Evolutionary conservation across 2,888 invertebrate species (phyloP).

Genomic region (Trichacis sp.): DNA sequence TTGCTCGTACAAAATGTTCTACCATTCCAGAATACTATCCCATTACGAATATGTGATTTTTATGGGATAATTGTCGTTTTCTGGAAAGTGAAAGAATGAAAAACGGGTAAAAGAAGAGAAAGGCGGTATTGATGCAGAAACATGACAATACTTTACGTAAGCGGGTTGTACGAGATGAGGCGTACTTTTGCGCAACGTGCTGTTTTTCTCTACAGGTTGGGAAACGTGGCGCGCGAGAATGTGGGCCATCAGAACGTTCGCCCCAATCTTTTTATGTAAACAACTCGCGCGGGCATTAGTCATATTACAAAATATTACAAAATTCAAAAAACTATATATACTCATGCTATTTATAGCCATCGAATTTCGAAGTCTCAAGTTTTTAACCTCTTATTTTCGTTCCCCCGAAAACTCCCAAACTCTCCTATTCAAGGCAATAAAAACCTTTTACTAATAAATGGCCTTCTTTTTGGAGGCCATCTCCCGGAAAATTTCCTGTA

Average conservation of each 20-base stretch:
- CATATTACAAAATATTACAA: background rate
- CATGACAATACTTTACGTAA: constrained; percentile 12
- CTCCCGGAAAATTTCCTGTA: no score
- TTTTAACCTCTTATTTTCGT: no score
- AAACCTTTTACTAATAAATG: no score
- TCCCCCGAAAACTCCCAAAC: no score
- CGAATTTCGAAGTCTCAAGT: no score
- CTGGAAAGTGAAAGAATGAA: background rate
- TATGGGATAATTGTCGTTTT: no score
- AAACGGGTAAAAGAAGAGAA: constrained; percentile 1
- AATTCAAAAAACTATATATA: background rate
- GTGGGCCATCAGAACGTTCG: constrained; percentile 25
- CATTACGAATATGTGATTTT: no score
- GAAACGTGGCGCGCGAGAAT: constrained; percentile 22
- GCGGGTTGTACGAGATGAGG: constrained; percentile 1
- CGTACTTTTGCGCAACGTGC: constrained; percentile 7
- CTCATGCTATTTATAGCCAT: background rate
- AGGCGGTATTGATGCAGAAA: constrained; percentile 7
- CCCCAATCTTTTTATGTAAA: constrained; percentile 1
- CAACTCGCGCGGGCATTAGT: constrained; percentile 1
- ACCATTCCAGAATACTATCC: no score
- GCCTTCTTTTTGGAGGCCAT: no score
- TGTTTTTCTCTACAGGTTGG: constrained; percentile 24
- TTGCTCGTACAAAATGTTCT: no score
- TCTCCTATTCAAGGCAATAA: no score